Evolutionary conservation across 2,113 vertebrate genomes (phyloP), one percentile per base, ranked within the genome.

Genomic region (Alouatta palliata): DNA sequence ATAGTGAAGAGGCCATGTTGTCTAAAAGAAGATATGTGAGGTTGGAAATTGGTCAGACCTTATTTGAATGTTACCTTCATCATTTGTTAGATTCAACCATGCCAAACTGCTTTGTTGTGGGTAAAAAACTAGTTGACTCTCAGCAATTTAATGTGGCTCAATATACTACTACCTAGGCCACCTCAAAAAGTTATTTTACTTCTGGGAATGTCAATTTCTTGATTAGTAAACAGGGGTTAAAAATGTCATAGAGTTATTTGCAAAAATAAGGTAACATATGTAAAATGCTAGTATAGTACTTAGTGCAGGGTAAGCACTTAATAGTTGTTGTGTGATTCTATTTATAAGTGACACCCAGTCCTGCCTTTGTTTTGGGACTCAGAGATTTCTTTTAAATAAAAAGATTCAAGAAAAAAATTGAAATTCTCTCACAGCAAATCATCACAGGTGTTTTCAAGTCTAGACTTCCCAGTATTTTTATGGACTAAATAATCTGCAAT

Each of bases 381-480:
- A 95, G 77, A 94, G 21, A 75, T 97, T 94, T 95, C 35, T 83
- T 95, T 93, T 73, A 86, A 88, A 83, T 95, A 80, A 94, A 87
- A 91, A 30, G 9, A 77, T 81, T 88, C 20, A 92, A 66, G n/a
- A 75, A 80, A 95, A 89, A 77, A 71, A 80, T 20, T 82, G n/a
- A 71, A 91, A 91, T 49, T 94, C 56, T 92, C 71, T 85, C 76
- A 93, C 1, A 86, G 73, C 25, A 97, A 82, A 80, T 32, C 43
- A 87, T 30, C 77, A 91, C 56, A 91, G 82, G 37, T 82, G 81
- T 85, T 95, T 94, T 96, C 37, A 87, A 56, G 79, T 91, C 89
- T 96, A 90, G 77, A 52, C 49, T 90, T 77, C 16, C 47, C 35
- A 40, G 32, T 79, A 76, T 92, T 88, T 96, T 95, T 85, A 96